Evolutionary conservation across 2,797 vertebrate species (phyloP).

Genomic region (Poecilia gillii): DNA sequence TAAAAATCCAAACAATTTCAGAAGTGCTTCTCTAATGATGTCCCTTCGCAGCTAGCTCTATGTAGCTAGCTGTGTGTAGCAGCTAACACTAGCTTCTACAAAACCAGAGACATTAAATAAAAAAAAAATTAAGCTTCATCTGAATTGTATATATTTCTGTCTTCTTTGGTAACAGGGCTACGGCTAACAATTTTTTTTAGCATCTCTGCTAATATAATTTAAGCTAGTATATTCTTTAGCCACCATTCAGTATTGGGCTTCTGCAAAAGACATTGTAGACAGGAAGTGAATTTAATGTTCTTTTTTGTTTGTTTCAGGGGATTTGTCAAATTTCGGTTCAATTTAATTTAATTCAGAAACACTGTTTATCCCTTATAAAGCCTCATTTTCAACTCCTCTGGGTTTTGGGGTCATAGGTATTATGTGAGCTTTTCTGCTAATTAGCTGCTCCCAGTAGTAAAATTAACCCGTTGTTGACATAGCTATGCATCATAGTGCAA

Average conservation of each 20-base stretch:
- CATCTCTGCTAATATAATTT: background rate
- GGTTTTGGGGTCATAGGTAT: too few species aligned
- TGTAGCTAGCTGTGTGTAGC: background rate
- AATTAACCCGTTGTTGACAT: too few species aligned
- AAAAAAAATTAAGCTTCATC: background rate
- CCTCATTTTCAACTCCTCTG: too few species aligned
- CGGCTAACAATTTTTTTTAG: background rate
- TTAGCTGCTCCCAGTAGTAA: too few species aligned
- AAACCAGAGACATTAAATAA: background rate
- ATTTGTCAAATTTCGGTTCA: background rate
- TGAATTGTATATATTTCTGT: background rate
- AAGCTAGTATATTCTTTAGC: background rate
- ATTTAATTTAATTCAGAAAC: too few species aligned
- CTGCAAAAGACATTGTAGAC: too few species aligned
- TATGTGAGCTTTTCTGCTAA: too few species aligned
- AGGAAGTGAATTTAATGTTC: too few species aligned
- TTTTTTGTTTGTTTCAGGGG: background rate
- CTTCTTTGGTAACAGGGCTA: background rate
- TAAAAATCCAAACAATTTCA: background rate
- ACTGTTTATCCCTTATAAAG: too few species aligned
- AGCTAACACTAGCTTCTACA: too few species aligned
- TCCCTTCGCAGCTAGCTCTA: background rate
- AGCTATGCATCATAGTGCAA: too few species aligned
- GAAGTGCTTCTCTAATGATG: background rate
- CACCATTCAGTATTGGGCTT: too few species aligned